Evolutionary conservation across 2,797 vertebrate species (phyloP), one percentile per base, ranked within the genome.

Genomic region (Hydrophis major): DNA sequence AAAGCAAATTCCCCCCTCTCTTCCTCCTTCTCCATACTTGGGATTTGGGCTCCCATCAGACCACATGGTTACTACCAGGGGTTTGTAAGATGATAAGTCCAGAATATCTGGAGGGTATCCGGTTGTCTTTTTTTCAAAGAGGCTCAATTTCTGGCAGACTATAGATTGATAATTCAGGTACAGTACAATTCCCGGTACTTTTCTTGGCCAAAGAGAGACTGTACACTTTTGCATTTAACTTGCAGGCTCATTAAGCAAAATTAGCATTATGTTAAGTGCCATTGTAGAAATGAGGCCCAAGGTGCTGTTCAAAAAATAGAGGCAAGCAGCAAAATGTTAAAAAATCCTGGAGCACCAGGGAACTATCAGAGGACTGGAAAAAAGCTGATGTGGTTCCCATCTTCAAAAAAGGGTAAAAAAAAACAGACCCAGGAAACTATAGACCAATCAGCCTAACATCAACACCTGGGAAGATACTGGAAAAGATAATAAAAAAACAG

Each of bases 261-360:
- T 86, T 92, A 92, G 86, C 69, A 91, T 92, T 92, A 28, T 91
- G 93, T 53, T 91, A 55, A 90, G 57, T 27, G 63, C 14, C 27
- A 88, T n/a, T 32, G 50, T 63, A 28, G 66, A 90, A 94, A 92
- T 25, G 57, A 90, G 66, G 59, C 91, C 86, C 89, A 92, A 57
- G 89, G 66, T 94, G 89, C 47, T 61, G 37, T 86, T 92, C 86
- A 37, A 66, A 42, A 88, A 94, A 83, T 3, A 90, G 91, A 90
- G 42, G n/a, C 57, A n/a, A 74, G 18, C 66, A 90, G 89, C 47
- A 57, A 91, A 92, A 47, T 47, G 47, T 47, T 47, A 47, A 47
- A 47, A 47, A 47, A 47, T 47, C 47, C 47, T 47, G 47, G 47
- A 47, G 47, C 47, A 47, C 47, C 47, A 6, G 47, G 47, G 47